A percentile compares a stretch with the other conserved stretches of the same genome.
phyloP scores from a whole-genome alignment of 2,888 invertebrate species.

The Protodeltote pygarga region DNA sequence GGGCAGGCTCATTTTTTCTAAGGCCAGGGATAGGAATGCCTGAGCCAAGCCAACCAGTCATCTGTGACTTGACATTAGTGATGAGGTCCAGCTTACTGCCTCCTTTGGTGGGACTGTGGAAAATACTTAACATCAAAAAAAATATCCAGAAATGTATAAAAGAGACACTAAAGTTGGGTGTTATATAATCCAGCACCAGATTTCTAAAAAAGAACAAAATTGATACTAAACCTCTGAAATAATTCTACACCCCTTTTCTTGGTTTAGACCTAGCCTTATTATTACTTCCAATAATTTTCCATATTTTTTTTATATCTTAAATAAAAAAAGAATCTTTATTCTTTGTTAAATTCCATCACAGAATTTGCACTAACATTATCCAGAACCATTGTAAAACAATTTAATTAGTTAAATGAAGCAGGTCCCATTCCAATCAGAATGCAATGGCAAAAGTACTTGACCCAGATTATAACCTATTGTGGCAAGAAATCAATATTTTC shows the following conservation, averaged over 20 bases:
- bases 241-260: no score
- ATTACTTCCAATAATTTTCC: no score
- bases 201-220: no score
- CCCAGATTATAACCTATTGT: conserved; percentile 33
- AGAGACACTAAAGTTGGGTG: not conserved
- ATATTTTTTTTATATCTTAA: no score
- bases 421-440: conserved; percentile 18
- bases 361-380: no score
- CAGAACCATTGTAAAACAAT: no score
- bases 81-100: conserved; percentile 93
- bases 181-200: no score
- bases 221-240: no score
- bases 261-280: no score
- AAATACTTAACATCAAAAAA: conserved; percentile 34
- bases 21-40: conserved; percentile 92
- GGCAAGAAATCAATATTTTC: conserved; percentile 39
- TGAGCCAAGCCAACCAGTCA: conserved; percentile 94
- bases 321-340: no score
- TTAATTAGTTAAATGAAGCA: not conserved
- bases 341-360: no score
- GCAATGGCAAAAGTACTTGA: conserved; percentile 31
- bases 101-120: conserved; percentile 90
- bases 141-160: not conserved
- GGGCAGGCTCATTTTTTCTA: conserved; percentile 88
- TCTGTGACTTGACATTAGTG: conserved; percentile 94